Conservation (phyloP, 2,888 invertebrate species). For the Heliconius cydno region DNA sequence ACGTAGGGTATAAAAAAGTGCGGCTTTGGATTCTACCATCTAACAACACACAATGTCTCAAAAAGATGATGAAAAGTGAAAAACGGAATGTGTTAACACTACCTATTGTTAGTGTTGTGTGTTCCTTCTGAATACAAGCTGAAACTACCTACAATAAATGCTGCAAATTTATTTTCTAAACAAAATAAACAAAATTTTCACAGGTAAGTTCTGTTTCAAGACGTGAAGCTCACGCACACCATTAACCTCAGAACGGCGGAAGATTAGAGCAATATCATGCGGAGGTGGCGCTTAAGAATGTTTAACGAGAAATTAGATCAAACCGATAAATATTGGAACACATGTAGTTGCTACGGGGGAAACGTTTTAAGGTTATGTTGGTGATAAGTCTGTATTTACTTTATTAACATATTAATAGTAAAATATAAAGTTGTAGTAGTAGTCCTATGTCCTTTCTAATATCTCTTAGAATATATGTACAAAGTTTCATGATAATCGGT, state of each 20-base stretch:
- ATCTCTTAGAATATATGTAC: too few relatives aligned
- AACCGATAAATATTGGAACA: slow-evolving; percentile 43
- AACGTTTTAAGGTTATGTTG: slow-evolving; percentile 15
- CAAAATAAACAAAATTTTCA: slow-evolving; percentile 11
- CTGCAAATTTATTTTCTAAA: background rate
- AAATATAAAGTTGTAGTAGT: too few relatives aligned
- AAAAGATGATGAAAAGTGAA: too few relatives aligned
- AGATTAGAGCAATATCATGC: slow-evolving; percentile 64
- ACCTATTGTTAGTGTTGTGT: too few relatives aligned
- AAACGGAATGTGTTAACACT: too few relatives aligned
- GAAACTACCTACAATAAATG: background rate
- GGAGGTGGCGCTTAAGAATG: slow-evolving; percentile 53
- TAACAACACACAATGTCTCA: too few relatives aligned
- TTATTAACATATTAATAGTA: too few relatives aligned
- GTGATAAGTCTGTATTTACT: background rate
- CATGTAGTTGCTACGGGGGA: slow-evolving; percentile 30
- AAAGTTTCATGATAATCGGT: too few relatives aligned
- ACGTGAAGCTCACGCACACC: slow-evolving; percentile 56
- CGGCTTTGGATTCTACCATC: too few relatives aligned
- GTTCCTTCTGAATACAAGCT: too few relatives aligned
- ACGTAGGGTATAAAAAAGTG: background rate
- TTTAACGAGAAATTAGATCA: slow-evolving; percentile 54
- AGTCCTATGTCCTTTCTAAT: too few relatives aligned
- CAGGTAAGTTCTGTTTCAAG: slow-evolving; percentile 44
- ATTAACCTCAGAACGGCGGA: slow-evolving; percentile 60